Evolutionary conservation across 2,113 vertebrate genomes (phyloP), one percentile per base, ranked within the genome.

Genomic region (Barbus barbus): DNA sequence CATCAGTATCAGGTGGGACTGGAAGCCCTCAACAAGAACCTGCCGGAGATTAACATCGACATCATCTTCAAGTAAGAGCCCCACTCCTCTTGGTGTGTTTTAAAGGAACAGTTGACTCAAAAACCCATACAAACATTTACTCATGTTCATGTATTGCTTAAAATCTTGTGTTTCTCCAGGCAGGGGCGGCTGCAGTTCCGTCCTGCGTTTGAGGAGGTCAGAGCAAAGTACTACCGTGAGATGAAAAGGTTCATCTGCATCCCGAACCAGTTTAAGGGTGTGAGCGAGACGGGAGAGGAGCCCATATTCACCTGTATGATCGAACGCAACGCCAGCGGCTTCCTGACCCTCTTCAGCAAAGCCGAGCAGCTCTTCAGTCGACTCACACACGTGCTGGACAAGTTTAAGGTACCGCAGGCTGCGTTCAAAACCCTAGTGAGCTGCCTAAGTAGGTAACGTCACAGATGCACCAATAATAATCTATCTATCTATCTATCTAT

Each of bases 181-280:
- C 98, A 99, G 88, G 96, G 97, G 18, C 93, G 90, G 33, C 92
- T 99, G 89, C 97, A 99, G 73, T 99, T 98, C 91, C 96, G 95
- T 78, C 98, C 98, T 38, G 96, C 97, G 12, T 98, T 97, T 88
- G 98, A 99, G 94, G 98, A 99, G 93, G 93, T 99, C 67, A 94
- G 97, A 71, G 96, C 97, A 26, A 96, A 96, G 58, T 99, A 99
- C 86, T 99, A 97, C 7, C 94, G 97, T 85, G 98, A 99, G 94
- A 97, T 99, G 96, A 98, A 97, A 89, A 94, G 96, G 84, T 99
- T 99, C 92, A 98, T 99, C 84, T 93, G 96, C 13, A 97, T 99
- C 91, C 98, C 98, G 5, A 98, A 97, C 90, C 97, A 97, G 84
- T 99, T 99, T 87, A 96, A 94, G 87, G 98, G 98, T 69, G 95